Evolutionary conservation across 1,140 invertebrate genomes (phyloP), one percentile per base, ranked within the genome.

Genomic region (Meloidogyne floridensis): DNA sequence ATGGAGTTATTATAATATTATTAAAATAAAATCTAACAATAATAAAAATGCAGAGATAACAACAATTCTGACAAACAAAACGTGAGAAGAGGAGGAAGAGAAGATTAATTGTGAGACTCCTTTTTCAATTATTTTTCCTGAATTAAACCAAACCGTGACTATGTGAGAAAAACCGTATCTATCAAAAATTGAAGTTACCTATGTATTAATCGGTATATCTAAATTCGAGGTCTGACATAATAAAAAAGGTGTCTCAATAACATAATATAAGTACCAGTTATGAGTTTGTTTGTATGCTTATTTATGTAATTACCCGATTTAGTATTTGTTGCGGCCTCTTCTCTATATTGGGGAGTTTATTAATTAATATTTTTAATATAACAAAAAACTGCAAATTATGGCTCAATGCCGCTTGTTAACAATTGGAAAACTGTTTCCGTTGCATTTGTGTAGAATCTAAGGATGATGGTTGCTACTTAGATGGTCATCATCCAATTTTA

Each of bases 251-350:
- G 59, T 65, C 59, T 65, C 15, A 65, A n/a, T n/a, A 65, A 18
- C n/a, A 65, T 65, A 65, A 18, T n/a, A 65, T 65, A 65, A 65
- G 59, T 65, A 65, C 59, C 59, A 65, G 59, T 65, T 65, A 65
- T 65, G 59, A 65, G 59, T 15, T 11, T n/a, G 56, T 59, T 59
- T 59, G 59, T 65, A 65, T 65, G 59, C 59, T n/a, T 65, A 65
- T 65, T 65, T 65, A 65, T 15, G 15, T n/a, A 65, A 65, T 65
- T 65, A 65, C 59, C 59, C 59, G 59, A 65, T 65, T 65, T 65
- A 65, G n/a, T 15, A 59, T 65, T 65, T 65, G 10, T 65, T 65
- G 59, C 59, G 59, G 15, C n/a, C 10, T 65, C 15, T 65, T 65
- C 59, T 65, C 59, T n/a, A 5, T 47, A 47, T n/a, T 65, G 13